Evolutionary conservation across 2,113 vertebrate genomes (phyloP), one percentile per base, ranked within the genome.

Genomic region (Oenanthe melanoleuca): DNA sequence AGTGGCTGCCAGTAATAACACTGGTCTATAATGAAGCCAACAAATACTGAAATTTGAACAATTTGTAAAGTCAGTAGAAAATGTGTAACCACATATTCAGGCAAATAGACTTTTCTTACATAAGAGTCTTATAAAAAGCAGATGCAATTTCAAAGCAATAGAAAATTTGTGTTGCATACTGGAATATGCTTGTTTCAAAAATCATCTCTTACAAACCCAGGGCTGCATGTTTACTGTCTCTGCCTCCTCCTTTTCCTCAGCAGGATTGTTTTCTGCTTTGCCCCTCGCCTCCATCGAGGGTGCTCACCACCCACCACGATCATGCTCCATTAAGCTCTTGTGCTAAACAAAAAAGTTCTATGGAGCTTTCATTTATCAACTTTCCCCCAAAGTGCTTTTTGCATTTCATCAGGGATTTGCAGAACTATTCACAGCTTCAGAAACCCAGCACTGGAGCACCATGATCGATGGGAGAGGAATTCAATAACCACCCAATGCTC

Each of bases 21-120:
- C 44, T 88, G 88, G 75, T 72, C 70, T 95, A 90, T 86, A 96
- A 96, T 80, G 81, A 92, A 92, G 82, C 96, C 93, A 96, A 88
- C 88, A 93, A 96, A 95, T 86, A 96, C 89, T 96, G 93, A 96
- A 96, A 96, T 89, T 44, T 92, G 94, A 96, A 93, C 93, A 94
- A 92, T 96, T 96, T 96, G 92, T 96, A 86, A 96, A 95, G 96
- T 96, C 96, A 96, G 96, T 93, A 96, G 96, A 96, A 96, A 97
- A 96, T 86, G 47, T 92, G 71, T 89, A 95, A 96, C 94, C 95
- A 93, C 87, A 93, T 71, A 78, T 85, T 94, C 93, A 86, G 79
- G 75, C 85, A 94, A 96, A 94, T 67, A 89, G 79, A 47, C 55
- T 95, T 96, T 94, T 90, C 92, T 94, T 96, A 88, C 88, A 86